phyloP scores from a whole-genome alignment of 2,113 vertebrate genomes.

The Plecotus auritus region DNA sequence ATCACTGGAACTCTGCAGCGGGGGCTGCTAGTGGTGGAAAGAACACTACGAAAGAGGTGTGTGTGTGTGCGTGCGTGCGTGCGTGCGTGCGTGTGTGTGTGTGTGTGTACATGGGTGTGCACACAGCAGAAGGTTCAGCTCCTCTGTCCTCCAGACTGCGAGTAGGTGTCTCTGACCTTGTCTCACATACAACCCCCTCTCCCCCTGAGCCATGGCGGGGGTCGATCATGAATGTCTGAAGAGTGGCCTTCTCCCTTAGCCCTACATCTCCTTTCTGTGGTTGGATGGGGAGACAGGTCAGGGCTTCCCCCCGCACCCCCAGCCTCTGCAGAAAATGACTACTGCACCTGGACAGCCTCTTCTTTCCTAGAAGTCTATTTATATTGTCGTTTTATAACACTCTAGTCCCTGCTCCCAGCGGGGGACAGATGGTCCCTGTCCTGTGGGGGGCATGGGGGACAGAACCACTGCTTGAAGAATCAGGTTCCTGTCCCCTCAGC shows the following conservation, averaged over 20 bases:
- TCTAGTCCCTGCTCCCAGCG: background rate
- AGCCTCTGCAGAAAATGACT: conserved; percentile 59
- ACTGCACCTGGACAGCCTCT: conserved; percentile 66
- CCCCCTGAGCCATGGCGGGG: conserved; percentile 56
- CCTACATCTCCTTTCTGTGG: background rate
- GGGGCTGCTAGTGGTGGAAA: background rate
- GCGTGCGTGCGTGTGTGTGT: fast-evolving
- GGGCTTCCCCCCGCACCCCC: background rate
- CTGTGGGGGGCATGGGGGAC: background rate
- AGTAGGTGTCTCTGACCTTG: background rate
- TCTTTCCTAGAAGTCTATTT: conserved; percentile 78
- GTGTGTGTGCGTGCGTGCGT: fast-evolving
- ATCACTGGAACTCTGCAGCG: conserved; percentile 55
- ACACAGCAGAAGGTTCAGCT: background rate
- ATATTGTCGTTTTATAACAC: conserved; percentile 78
- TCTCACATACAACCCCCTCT: background rate
- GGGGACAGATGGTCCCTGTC: background rate
- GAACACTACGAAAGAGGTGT: background rate
- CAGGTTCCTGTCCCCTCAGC: conserved; percentile 19
- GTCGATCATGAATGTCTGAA: conserved; percentile 66
- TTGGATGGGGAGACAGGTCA: background rate
- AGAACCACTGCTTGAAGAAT: conserved; percentile 32
- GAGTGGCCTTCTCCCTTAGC: conserved; percentile 52
- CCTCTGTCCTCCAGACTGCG: background rate
- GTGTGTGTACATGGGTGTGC: fast-evolving